Percentiles rank a stretch among this genome's conserved stretches.
Conservation (phyloP, 2,113 vertebrate genomes). For the Cichladusa arquata region DNA sequence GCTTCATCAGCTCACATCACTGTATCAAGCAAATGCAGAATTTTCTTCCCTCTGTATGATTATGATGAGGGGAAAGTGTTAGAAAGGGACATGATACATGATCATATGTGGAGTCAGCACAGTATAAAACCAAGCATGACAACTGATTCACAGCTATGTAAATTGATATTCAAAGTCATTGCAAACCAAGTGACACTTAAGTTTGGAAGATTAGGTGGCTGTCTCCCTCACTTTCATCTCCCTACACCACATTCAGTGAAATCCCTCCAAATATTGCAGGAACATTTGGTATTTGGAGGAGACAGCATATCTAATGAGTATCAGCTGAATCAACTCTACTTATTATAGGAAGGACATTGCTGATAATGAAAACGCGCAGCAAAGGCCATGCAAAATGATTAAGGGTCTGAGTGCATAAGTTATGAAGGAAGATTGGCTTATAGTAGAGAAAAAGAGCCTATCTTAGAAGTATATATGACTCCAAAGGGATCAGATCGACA, state of each 20-base stretch:
- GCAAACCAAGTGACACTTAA: neutral
- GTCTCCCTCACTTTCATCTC: neutral
- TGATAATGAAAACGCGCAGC: conserved; percentile 35
- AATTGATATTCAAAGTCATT: neutral
- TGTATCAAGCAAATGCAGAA: neutral
- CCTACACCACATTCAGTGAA: neutral
- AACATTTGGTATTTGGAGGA: conserved; percentile 41
- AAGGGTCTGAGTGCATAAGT: conserved; percentile 47
- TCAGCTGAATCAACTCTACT: conserved; percentile 58
- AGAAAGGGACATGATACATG: neutral
- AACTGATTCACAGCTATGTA: neutral
- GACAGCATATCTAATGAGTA: conserved; percentile 59
- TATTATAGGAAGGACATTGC: conserved; percentile 53
- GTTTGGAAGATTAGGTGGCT: neutral
- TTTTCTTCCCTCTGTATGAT: neutral
- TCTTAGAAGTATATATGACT: neutral
- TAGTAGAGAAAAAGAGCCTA: neutral
- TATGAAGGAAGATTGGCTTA: conserved; percentile 43
- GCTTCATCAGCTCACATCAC: neutral
- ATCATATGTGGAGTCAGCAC: neutral
- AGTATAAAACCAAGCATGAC: neutral
- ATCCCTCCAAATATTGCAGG: conserved; percentile 21
- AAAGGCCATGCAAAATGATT: conserved; percentile 51
- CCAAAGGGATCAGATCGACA: neutral
- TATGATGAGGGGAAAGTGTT: neutral